These are phyloP conservation scores for Neodiprion pinetum DNA, from an alignment of 1,140 invertebrate species.

Conservation along the genomic window DNA sequence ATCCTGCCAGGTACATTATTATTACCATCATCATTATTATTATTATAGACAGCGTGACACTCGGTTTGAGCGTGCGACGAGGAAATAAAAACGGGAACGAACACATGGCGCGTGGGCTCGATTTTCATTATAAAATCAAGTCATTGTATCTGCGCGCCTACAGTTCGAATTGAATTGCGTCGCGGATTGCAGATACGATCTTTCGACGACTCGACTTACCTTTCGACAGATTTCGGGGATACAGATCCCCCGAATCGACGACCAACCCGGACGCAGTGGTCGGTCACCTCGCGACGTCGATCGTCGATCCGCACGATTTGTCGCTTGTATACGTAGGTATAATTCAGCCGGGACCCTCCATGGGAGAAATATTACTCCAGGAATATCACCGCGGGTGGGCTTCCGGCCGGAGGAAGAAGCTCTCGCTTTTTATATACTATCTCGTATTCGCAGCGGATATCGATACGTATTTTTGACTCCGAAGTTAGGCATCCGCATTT, in stretches of 20 bases:
- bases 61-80: background rate
- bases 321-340: slow-evolving; percentile 25
- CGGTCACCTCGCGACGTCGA: background rate
- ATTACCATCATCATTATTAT: too few species aligned
- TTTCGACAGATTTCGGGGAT: background rate
- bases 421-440: slow-evolving; percentile 1
- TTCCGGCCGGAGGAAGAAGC: background rate
- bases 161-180: too few species aligned
- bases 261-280: background rate
- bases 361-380: slow-evolving; percentile 20
- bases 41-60: too few species aligned
- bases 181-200: too few species aligned
- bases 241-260: background rate
- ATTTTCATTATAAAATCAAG: background rate
- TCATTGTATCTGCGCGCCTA: background rate
- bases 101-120: background rate
- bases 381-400: slow-evolving; percentile 14
- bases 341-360: slow-evolving; percentile 28
- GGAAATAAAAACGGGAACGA: background rate
- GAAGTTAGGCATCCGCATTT: too few species aligned
- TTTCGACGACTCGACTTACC: too few species aligned
- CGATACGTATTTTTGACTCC: too few species aligned
- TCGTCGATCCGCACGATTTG: too few species aligned
- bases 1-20: too few species aligned
- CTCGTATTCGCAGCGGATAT: too few species aligned